Percentiles rank a stretch among this genome's conserved stretches.
Evolutionary conservation across 2,888 invertebrate species (phyloP).

Genomic region (Polyommatus icarus): DNA sequence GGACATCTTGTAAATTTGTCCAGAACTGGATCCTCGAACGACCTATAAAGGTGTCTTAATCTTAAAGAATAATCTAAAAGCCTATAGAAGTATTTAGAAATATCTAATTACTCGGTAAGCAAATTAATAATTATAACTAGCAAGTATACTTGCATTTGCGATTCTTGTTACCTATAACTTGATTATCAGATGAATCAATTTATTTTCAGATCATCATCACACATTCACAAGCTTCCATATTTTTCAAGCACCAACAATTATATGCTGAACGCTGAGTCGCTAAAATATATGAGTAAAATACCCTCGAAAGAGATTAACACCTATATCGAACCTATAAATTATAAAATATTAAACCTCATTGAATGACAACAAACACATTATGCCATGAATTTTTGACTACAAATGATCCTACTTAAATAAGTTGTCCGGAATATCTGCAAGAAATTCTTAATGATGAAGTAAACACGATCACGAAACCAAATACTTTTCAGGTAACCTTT

Average conservation of each 20-base stretch:
- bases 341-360: neutral
- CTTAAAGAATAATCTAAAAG: neutral
- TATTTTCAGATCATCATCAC: constrained; percentile 5
- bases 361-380: neutral
- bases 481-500: neutral
- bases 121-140: neutral
- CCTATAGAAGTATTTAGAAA: neutral
- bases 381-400: neutral
- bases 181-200: neutral
- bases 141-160: neutral
- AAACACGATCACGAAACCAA: neutral
- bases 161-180: neutral
- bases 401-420: neutral
- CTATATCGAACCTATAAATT: neutral
- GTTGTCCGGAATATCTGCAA: neutral
- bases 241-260: neutral
- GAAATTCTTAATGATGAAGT: neutral
- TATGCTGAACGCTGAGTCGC: neutral
- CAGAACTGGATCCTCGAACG: neutral
- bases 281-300: neutral
- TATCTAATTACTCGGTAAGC: neutral
- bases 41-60: neutral
- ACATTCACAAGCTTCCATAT: neutral
- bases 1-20: constrained; percentile 23
- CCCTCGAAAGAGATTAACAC: neutral